Conservation (phyloP, 1,140 invertebrate genomes). For the Drosophila triauraria region DNA sequence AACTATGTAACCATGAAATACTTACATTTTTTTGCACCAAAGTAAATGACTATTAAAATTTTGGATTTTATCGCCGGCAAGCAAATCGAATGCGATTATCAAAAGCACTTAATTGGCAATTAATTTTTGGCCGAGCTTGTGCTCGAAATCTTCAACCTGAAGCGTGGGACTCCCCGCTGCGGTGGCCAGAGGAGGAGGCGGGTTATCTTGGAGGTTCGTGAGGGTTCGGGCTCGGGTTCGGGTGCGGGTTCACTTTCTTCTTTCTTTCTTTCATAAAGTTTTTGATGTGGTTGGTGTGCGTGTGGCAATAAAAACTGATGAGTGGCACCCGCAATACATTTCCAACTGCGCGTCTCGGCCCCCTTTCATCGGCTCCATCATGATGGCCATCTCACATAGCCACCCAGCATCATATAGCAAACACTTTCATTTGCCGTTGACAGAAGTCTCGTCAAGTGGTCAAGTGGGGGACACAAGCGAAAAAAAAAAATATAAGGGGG, state of each 20-base stretch:
- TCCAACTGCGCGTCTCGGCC: constrained; percentile 12
- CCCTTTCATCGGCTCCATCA: constrained; percentile 24
- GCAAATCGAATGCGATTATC: constrained; percentile 46
- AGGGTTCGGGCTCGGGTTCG: constrained; percentile 4
- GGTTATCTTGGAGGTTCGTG: constrained; percentile 5
- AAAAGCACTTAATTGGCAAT: constrained; percentile 54
- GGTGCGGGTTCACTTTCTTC: constrained; percentile 38
- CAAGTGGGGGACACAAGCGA: constrained; percentile 32
- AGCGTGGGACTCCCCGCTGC: constrained; percentile 40
- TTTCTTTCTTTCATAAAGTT: constrained; percentile 41
- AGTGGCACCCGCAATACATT: constrained; percentile 44
- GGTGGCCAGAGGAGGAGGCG: constrained; percentile 9
- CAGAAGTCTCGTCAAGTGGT: constrained; percentile 50
- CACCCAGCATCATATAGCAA: constrained; percentile 26
- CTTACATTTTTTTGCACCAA: constrained; percentile 1
- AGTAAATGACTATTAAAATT: constrained; percentile 12
- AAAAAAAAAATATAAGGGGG: background rate
- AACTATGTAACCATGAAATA: constrained; percentile 16
- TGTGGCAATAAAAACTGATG: constrained; percentile 45
- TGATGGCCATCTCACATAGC: constrained; percentile 1
- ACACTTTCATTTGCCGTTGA: constrained; percentile 54
- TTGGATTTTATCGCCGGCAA: constrained; percentile 2
- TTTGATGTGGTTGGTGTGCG: constrained; percentile 21
- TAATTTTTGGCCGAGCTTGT: constrained; percentile 41
- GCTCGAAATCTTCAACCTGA: constrained; percentile 39